Conservation (phyloP, 2,888 invertebrate genomes). For the Alitta virens region DNA sequence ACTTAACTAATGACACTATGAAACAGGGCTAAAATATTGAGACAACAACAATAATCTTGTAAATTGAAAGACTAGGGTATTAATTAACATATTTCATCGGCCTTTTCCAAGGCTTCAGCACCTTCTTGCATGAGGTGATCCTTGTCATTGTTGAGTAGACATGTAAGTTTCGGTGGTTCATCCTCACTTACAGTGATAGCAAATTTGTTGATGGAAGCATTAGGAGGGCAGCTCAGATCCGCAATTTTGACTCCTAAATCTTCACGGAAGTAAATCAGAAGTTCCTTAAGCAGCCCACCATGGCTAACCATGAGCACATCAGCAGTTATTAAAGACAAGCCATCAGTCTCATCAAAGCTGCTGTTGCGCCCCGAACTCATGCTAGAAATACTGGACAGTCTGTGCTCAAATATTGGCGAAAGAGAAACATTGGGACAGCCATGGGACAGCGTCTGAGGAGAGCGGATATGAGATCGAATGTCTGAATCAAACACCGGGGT, state of each 20-base stretch:
- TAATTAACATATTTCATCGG: no score
- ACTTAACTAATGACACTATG: no score
- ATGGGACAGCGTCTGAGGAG: constrained; percentile 3
- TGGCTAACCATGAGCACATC: constrained; percentile 53
- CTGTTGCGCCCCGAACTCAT: constrained; percentile 50
- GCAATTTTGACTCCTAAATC: constrained; percentile 16
- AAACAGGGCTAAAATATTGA: no score
- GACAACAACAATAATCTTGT: no score
- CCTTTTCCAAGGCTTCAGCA: not conserved
- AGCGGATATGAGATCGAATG: not conserved
- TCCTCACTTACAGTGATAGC: constrained; percentile 6
- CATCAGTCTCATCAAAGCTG: constrained; percentile 44
- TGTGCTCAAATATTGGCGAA: constrained; percentile 43
- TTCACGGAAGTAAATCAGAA: constrained; percentile 50
- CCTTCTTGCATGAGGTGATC: constrained; percentile 6
- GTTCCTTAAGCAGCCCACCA: constrained; percentile 53
- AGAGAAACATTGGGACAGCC: constrained; percentile 52
- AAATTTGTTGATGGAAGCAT: constrained; percentile 12
- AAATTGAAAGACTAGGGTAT: no score
- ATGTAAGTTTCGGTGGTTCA: constrained; percentile 2
- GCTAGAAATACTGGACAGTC: constrained; percentile 43
- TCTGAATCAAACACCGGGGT: not conserved
- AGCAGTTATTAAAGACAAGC: constrained; percentile 30
- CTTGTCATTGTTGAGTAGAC: constrained; percentile 8
- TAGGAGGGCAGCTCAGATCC: constrained; percentile 3